Conservation (phyloP, 2,888 invertebrate species). For the Agrotis ipsilon region DNA sequence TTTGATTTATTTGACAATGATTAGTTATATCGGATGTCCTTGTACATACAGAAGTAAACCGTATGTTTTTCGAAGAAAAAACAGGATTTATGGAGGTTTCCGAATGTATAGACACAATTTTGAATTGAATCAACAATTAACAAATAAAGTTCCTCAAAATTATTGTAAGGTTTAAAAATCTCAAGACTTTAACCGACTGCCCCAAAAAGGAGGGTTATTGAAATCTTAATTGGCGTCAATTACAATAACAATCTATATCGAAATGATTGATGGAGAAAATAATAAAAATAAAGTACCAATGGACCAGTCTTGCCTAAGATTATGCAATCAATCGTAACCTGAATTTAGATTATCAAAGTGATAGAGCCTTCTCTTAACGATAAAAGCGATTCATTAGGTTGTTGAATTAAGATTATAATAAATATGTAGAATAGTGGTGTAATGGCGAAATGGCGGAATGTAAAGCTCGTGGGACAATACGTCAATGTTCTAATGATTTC, state of each 20-base stretch:
- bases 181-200: too few relatives aligned
- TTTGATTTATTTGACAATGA: slow-evolving; percentile 17
- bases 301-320: slow-evolving; percentile 5
- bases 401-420: slow-evolving; percentile 37
- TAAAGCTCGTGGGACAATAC: slow-evolving; percentile 17
- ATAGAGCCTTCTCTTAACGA: slow-evolving; percentile 43
- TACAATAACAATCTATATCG: background rate
- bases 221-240: too few relatives aligned
- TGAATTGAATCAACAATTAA: too few relatives aligned
- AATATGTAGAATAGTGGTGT: slow-evolving; percentile 14
- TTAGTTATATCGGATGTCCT: background rate
- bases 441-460: background rate
- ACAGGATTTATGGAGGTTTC: background rate
- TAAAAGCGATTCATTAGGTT: slow-evolving; percentile 50
- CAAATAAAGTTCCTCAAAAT: too few relatives aligned
- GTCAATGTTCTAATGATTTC: background rate
- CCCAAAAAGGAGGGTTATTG: too few relatives aligned
- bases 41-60: too few relatives aligned
- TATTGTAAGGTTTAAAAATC: too few relatives aligned
- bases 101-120: too few relatives aligned
- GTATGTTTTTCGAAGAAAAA: background rate
- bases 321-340: slow-evolving; percentile 25
- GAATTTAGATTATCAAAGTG: slow-evolving; percentile 49
- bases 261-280: background rate
- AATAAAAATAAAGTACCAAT: background rate